Base-by-base conservation (phyloP, 2,888 invertebrate species). In the Sesamia inferens region DNA sequence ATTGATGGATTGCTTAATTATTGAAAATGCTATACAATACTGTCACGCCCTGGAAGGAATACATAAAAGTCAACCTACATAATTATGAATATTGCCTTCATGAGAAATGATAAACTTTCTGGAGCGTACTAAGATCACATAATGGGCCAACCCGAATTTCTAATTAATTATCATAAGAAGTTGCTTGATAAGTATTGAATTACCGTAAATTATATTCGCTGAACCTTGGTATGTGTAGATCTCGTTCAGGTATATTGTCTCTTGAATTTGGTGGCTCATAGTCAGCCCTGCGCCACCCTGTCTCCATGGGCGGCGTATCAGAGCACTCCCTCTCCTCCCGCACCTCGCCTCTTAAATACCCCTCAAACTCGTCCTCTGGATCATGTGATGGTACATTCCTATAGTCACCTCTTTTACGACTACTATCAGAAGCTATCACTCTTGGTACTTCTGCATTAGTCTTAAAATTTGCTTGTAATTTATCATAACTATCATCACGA, bases 321-420 rank as follows among this genome's bases (percentile, higher is more conserved):
- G 92, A 89, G 51, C 88, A 85, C 51, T 93, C 91, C 58, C 90
- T 88, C 55, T 90, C 90, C 51, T 92, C 92, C 44, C 92, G 89
- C 57, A 85, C 69, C 72, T 92, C 90, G 84, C 95, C 88, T 90
- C 96, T 87, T 87, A 87, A 88, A 77, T 96, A 94, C 8, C 93
- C 92, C 73, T 95, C 95, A 66, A 96, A 96, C 69, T 97, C 97
- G 65, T 97, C 97, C 85, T 97, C 97, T 1, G 97, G 97, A 81
- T 97, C 97, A 87, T 97, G 97, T 48, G 97, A 97, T 59, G 98
- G 97, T 80, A 98, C 97, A 87, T 98, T 97, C 84, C 97, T 96
- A 90, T 98, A 98, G 87, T 98, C 97, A 58, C 98, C 97, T 82
- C 97, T 96, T 88, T 97, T 97, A 71, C 96, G 93, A 81, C 90